Evolutionary conservation across 2,113 vertebrate genomes (phyloP).

Genomic region (Hystrix cristata): DNA sequence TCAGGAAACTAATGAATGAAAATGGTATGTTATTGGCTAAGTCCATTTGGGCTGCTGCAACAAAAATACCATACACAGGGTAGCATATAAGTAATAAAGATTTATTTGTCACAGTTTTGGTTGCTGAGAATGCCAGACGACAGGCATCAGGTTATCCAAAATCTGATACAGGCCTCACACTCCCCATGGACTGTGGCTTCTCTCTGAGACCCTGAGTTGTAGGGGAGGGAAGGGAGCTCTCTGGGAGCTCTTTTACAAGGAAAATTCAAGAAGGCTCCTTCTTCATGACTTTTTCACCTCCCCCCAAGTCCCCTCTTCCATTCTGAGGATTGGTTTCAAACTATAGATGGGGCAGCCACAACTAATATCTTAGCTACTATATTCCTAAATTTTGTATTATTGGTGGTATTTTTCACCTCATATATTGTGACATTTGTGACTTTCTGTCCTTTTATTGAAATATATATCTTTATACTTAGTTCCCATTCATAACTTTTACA

Average conservation of each 20-base stretch:
- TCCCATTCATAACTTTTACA: not conserved
- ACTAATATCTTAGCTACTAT: not conserved
- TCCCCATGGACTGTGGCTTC: no score
- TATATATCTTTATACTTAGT: not conserved
- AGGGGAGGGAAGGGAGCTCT: not conserved
- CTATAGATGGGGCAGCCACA: not conserved
- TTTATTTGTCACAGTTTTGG: not conserved
- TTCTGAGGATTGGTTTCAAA: not conserved
- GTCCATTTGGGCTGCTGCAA: not conserved
- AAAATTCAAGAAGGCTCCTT: not conserved
- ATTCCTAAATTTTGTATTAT: not conserved
- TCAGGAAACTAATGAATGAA: not conserved
- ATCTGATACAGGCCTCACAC: no score
- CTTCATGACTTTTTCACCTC: not conserved
- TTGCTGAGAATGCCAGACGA: no score
- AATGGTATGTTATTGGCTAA: not conserved
- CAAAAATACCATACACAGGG: not conserved
- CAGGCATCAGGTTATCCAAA: no score
- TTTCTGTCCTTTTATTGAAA: not conserved
- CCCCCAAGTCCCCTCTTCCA: not conserved
- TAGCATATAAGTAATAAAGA: not conserved
- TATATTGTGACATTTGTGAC: not conserved
- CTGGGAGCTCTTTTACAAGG: not conserved
- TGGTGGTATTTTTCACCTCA: not conserved
- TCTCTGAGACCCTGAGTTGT: not conserved